phyloP scores from a whole-genome alignment of 2,888 invertebrate genomes.

The Loripinus fragilis region DNA sequence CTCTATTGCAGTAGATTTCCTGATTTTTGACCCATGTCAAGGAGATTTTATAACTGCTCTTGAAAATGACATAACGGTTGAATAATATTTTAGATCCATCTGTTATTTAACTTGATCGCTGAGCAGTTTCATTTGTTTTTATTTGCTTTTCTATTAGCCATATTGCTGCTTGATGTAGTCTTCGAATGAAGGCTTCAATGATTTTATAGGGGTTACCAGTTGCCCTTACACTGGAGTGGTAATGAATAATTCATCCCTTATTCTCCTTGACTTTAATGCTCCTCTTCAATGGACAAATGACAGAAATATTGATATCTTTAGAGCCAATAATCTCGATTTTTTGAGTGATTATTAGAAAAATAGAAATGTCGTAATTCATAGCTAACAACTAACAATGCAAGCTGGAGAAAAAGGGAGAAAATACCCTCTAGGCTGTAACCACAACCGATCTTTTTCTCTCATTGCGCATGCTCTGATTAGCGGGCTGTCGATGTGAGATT shows the following conservation, averaged over 20 bases:
- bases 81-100: conserved; percentile 13
- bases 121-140: conserved; percentile 12
- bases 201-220: conserved; percentile 19
- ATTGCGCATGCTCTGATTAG: conserved; percentile 14
- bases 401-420: background rate
- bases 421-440: conserved; percentile 18
- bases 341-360: conserved; percentile 7
- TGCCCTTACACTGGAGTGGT: conserved; percentile 19
- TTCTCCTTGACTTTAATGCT: conserved; percentile 14
- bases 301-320: conserved; percentile 19
- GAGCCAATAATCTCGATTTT: conserved; percentile 4
- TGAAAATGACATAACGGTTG: conserved; percentile 14
- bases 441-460: conserved; percentile 32
- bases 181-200: conserved; percentile 9
- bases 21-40: conserved; percentile 15
- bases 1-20: background rate
- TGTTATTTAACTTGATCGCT: background rate
- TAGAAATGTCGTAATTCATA: conserved; percentile 10
- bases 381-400: background rate
- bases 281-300: conserved; percentile 6
- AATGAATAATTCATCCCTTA: conserved; percentile 48
- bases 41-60: conserved; percentile 4
- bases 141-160: conserved; percentile 19
- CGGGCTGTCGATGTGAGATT: conserved; percentile 46
- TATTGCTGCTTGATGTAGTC: conserved; percentile 14